Evolutionary conservation across 2,797 vertebrate genomes (phyloP), one percentile per base, ranked within the genome.

Genomic region (Choloepus didactylus): DNA sequence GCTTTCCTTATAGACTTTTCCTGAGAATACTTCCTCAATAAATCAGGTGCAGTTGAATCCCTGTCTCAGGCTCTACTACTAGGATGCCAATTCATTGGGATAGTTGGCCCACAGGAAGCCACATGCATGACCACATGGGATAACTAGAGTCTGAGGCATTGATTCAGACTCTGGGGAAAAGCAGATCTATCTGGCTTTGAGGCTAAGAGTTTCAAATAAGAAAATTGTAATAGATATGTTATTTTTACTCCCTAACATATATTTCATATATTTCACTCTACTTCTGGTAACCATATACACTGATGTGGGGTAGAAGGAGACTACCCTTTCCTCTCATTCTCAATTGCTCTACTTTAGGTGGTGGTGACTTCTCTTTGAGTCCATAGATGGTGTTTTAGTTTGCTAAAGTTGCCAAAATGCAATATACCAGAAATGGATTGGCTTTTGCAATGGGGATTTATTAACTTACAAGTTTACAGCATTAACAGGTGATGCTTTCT

Each of bases 61-160:
- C 19, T 27, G 29, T 67, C 35, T 83, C 70, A 84, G 72, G 44
- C n/a, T 88, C 76, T 70, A 60, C 82, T 87, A 44, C 76, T 93
- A 25, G 19, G 76, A 38, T 76, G 83, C 75, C 19, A 29, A 62
- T 69, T 76, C 54, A 75, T 51, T 70, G 60, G 46, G 70, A 72
- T n/a, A 46, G 60, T 56, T 76, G 41, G 23, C 35, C 67, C 81
- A 67, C 29, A 44, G 59, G 21, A 59, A 89, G n/a, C 56, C 59
- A 77, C 54, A 44, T 76, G 67, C 54, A 21, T 56, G 54, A 18
- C 51, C 19, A 60, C 19, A 5, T 59, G 62, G 51, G 35, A 64
- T 44, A 89, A n/a, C 66, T 81, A 46, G 35, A 92, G 25, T 6
- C 51, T 92, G 14, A 18, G 31, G 1, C 23, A 14, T 27, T 72